Evolutionary conservation across 2,797 vertebrate species (phyloP), one percentile per base, ranked within the genome.

Genomic region (Allobates femoralis): DNA sequence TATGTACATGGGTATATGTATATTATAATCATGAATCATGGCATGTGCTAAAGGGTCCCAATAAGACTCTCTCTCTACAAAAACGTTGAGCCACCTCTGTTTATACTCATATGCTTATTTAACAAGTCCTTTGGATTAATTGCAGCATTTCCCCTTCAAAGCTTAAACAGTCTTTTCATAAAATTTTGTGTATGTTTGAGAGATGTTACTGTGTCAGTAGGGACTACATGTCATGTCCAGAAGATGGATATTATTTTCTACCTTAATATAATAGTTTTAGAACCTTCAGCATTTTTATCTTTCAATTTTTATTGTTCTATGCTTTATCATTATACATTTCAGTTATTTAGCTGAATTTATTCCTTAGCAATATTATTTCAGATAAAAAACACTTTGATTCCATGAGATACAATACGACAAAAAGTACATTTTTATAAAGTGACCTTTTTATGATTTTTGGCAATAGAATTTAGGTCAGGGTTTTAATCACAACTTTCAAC

Each of bases 231-330:
- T 78, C 34, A 58, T 62, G 77, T 62, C 56, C 62, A 28, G 37
- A 62, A 46, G 56, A 79, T 79, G 58, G 19, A 78, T 78, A 37
- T 18, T 37, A 62, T 79, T 79, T 79, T 26, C 55, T 62, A 8
- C 56, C 23, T 46, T 79, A 60, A 28, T 26, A 62, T 79, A 37
- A 62, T 16, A 16, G 34, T 62, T 64, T 79, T 62, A 62, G 77
- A 18, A 79, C 77, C 41, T 79, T 79, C 28, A 37, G 62, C 23
- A 60, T 46, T 46, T 79, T 64, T 26, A 26, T 50, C 23, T 62
- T 62, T 41, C 34, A 41, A 19, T 62, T 79, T 75, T 64, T 62
- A 62, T 64, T 8, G 26, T 79, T 50, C 23, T 12, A n/a, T 78
- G 34, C n/a, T 15, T 56, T 58, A 55, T 41, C 14, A 10, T 46